Evolutionary conservation across 2,888 invertebrate species (phyloP).

Genomic region (Steinernema scapterisci): DNA sequence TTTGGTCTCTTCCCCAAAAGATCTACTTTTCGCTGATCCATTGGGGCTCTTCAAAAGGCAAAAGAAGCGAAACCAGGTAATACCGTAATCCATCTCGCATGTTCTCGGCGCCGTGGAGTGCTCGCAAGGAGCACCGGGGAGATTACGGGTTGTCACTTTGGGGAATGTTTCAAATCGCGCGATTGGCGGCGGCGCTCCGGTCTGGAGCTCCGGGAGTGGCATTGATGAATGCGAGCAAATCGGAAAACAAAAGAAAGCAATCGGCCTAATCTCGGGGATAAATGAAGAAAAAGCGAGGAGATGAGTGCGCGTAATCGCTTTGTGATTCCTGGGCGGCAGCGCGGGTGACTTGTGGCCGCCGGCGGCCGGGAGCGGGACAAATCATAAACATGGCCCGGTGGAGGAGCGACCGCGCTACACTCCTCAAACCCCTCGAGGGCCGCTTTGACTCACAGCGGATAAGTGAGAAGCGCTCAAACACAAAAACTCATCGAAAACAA

Average conservation of each 20-base stretch:
- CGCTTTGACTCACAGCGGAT: slow-evolving; percentile 1
- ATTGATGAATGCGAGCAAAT: not conserved
- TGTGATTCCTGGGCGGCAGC: not conserved
- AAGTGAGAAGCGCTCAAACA: slow-evolving; percentile 31
- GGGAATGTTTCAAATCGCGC: not conserved
- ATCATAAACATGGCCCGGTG: slow-evolving; percentile 26
- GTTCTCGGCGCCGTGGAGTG: not conserved
- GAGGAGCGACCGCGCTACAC: slow-evolving; percentile 1
- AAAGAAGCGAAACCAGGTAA: too few species aligned
- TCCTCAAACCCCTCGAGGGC: slow-evolving; percentile 27
- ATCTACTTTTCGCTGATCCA: too few species aligned
- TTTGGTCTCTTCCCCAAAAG: too few species aligned
- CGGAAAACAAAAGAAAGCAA: not conserved
- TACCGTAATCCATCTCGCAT: not conserved
- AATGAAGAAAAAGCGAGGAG: slow-evolving; percentile 3
- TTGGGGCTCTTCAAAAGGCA: too few species aligned
- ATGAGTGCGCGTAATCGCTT: slow-evolving; percentile 29
- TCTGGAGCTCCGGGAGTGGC: not conserved
- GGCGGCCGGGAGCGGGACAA: not conserved
- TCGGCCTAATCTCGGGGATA: slow-evolving; percentile 13
- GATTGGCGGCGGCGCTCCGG: not conserved
- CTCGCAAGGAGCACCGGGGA: not conserved
- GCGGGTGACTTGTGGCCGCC: slow-evolving; percentile 25
- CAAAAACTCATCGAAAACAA: slow-evolving; percentile 29
- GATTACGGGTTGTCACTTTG: not conserved